Conservation (phyloP, 2,113 vertebrate genomes). For the Pluvialis apricaria region DNA sequence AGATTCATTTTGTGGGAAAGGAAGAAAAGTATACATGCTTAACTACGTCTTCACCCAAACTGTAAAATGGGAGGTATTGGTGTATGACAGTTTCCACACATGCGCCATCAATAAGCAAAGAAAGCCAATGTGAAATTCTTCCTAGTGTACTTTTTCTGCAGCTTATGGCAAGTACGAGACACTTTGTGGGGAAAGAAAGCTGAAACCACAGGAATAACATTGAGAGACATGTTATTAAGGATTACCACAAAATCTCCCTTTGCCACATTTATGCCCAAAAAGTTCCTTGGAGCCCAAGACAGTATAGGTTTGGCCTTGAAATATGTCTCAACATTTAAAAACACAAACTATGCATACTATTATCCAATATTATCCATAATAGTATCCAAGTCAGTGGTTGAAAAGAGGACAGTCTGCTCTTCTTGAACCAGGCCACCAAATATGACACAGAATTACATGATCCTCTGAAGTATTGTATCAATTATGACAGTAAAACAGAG, state of each 20-base stretch:
- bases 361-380: neutral
- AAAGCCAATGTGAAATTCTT: neutral
- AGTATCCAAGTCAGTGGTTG: neutral
- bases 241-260: neutral
- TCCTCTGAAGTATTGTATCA: neutral
- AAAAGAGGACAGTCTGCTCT: neutral
- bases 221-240: neutral
- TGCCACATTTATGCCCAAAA: neutral
- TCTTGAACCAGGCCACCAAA: neutral
- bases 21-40: neutral
- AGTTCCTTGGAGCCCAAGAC: neutral
- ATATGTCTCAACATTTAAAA: neutral
- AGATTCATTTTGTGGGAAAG: neutral
- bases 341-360: neutral
- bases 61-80: neutral
- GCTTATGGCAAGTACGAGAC: neutral
- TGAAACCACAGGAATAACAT: neutral
- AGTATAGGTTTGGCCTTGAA: neutral
- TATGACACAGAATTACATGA: neutral
- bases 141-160: neutral
- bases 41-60: neutral
- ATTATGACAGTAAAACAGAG: neutral
- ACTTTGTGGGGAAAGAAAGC: neutral
- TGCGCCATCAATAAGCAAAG: neutral
- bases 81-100: neutral